Percentiles rank a stretch among this genome's conserved stretches.
Evolutionary conservation across 1,140 invertebrate species (phyloP).

Genomic region (Diabrotica undecimpunctata): DNA sequence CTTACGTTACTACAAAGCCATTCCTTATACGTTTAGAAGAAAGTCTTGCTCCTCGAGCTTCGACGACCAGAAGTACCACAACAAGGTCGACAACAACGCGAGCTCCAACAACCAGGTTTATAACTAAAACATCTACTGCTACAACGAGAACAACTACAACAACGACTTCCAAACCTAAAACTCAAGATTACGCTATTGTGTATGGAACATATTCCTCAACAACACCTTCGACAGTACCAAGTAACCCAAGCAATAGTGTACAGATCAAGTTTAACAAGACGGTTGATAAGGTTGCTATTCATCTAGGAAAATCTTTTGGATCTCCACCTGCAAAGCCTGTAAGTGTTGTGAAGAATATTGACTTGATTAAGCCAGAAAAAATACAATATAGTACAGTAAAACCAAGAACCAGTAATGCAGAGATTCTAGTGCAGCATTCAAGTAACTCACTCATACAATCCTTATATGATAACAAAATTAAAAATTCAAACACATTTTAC

Average conservation of each 20-base stretch:
- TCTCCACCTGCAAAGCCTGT: background rate
- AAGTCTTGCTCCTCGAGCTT: background rate
- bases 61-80: background rate
- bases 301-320: conserved; percentile 27
- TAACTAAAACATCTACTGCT: conserved; percentile 1
- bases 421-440: background rate
- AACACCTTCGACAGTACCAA: conserved; percentile 7
- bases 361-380: background rate
- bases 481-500: background rate
- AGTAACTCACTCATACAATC: background rate
- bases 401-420: background rate
- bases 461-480: too few relatives aligned
- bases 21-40: background rate
- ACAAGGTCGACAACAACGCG: background rate
- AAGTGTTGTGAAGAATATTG: background rate
- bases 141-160: background rate
- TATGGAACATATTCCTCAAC: conserved; percentile 29
- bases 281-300: conserved; percentile 24
- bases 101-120: background rate
- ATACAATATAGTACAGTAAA: too few relatives aligned
- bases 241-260: conserved; percentile 11
- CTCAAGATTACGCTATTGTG: conserved; percentile 28
- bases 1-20: background rate
- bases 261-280: conserved; percentile 26
- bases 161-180: conserved; percentile 19